Evolutionary conservation across 1,140 invertebrate species (phyloP), one percentile per base, ranked within the genome.

Genomic region (Andricus grossulariae): DNA sequence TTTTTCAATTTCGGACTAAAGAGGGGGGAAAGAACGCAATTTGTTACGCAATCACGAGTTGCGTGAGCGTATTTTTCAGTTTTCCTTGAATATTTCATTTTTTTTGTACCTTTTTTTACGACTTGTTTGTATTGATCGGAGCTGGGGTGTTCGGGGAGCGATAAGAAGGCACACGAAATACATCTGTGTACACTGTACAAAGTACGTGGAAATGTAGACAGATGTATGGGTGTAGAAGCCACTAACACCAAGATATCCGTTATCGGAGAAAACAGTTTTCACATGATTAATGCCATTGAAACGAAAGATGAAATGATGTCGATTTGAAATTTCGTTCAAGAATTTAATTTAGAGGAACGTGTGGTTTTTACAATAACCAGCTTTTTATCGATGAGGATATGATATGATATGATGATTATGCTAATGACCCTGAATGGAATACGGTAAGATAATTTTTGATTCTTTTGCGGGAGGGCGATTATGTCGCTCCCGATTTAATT

Each of bases 401-500:
- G 72, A 72, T 50, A 73, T 73, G 72, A 73, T 51, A 73, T 73
- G 72, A 72, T 51, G 50, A 54, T 73, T 50, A 73, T 73, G 72
- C 50, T 52, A 73, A 72, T 52, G 50, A 54, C 21, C 72, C 72
- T 52, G 51, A 32, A 21, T 66, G 57, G 57, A 54, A 52, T 19
- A 52, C 51, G 72, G 72, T 73, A 73, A 73, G 72, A 52, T 19
- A 72, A 66, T 39, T 66, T 66, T 66, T 32, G 39, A 66, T 66
- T 66, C 32, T 39, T 66, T 39, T 60, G n/a, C n/a, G 13, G 60
- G 60, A 66, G 60, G 21, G 16, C 18, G 52, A n/a, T 19, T 54
- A 18, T 54, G 21, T 39, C 21, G 21, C 57, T 60, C 57, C 57
- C 57, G 21, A 11, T 66, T 15, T 45, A n/a, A 11, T 16, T 2